Evolutionary conservation across 2,888 invertebrate genomes (phyloP).

Genomic region (Phrixothrix hirtus): DNA sequence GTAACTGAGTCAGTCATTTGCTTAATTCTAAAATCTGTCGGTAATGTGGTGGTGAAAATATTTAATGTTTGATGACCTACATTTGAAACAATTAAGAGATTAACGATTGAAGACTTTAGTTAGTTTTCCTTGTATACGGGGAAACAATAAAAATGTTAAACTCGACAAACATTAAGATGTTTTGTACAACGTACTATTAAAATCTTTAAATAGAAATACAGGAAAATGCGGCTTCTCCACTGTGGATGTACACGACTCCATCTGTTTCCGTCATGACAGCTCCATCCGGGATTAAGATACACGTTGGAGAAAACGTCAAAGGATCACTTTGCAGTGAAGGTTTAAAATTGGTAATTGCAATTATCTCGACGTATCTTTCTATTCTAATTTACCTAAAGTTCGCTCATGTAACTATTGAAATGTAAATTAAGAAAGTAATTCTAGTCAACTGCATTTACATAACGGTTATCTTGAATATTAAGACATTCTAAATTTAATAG

Average conservation of each 20-base stretch:
- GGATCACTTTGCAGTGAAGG: slow-evolving; percentile 34
- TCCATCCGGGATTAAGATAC: slow-evolving; percentile 35
- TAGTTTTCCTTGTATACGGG: neutral
- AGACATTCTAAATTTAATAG: no score
- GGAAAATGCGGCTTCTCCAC: slow-evolving; percentile 7
- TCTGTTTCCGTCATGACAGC: slow-evolving; percentile 39
- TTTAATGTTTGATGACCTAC: slow-evolving; percentile 4
- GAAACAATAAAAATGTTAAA: slow-evolving; percentile 12
- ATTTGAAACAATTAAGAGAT: neutral
- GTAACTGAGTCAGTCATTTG: slow-evolving; percentile 2
- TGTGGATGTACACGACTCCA: slow-evolving; percentile 29
- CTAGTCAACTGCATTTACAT: slow-evolving; percentile 10
- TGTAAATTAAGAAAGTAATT: slow-evolving; percentile 15
- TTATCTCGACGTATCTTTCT: slow-evolving; percentile 24
- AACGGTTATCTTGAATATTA: no score
- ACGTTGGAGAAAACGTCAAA: slow-evolving; percentile 36
- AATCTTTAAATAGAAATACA: slow-evolving; percentile 16
- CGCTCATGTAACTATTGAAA: slow-evolving; percentile 12
- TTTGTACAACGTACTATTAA: slow-evolving; percentile 15
- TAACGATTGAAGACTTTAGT: neutral
- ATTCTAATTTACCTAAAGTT: slow-evolving; percentile 22
- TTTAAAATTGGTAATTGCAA: slow-evolving; percentile 39
- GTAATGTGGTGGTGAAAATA: slow-evolving; percentile 3
- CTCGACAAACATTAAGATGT: no score
- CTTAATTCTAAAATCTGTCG: slow-evolving; percentile 1